phyloP scores from a whole-genome alignment of 2,888 invertebrate species.

The Cacoxenus indagator region DNA sequence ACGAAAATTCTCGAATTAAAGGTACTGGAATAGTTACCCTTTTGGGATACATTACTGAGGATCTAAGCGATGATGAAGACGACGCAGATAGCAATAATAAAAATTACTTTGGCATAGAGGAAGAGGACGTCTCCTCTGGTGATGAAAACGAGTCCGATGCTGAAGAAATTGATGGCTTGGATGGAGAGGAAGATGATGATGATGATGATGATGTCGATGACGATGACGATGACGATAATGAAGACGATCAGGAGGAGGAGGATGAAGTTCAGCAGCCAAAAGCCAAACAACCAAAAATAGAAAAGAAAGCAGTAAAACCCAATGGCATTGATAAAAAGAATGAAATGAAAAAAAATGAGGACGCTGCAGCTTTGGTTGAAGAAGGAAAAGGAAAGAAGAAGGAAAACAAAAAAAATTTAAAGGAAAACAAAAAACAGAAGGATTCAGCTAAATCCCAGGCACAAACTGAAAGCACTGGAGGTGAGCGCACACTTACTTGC shows the following conservation, averaged over 20 bases:
- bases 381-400: slow-evolving; percentile 67
- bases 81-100: too few species aligned
- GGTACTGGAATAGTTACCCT: too few species aligned
- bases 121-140: too few species aligned
- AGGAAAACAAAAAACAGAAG: too few species aligned
- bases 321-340: slow-evolving; percentile 55
- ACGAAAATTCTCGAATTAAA: too few species aligned
- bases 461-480: too few species aligned
- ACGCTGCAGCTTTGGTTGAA: slow-evolving; percentile 55
- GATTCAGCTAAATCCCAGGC: too few species aligned
- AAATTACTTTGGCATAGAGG: too few species aligned
- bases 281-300: slow-evolving; percentile 68
- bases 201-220: slow-evolving; percentile 52
- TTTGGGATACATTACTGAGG: too few species aligned
- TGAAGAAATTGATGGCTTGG: slow-evolving; percentile 71
- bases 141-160: slow-evolving; percentile 72
- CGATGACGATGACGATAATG: slow-evolving; percentile 52
- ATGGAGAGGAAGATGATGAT: slow-evolving; percentile 65
- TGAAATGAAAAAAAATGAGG: slow-evolving; percentile 58
- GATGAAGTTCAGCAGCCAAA: slow-evolving; percentile 71
- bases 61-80: too few species aligned
- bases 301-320: slow-evolving; percentile 65
- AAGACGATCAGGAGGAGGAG: too few species aligned
- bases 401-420: slow-evolving; percentile 61
- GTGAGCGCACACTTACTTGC: slow-evolving; percentile 75